Evolutionary conservation across 1,140 invertebrate genomes (phyloP).

Genomic region (Drosophila erecta): DNA sequence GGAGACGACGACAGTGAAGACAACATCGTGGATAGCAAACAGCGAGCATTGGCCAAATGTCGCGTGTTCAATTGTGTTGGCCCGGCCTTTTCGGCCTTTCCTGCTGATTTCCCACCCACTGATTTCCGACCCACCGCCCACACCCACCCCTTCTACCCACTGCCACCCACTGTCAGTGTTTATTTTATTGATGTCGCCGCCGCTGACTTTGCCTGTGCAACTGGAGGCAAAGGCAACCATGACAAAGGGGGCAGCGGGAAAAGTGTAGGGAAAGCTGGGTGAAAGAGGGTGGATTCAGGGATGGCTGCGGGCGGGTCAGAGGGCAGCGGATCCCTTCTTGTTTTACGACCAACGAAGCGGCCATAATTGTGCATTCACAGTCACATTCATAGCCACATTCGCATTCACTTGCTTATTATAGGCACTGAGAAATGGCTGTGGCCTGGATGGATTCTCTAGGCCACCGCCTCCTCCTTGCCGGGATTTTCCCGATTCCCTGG

Average conservation of each 20-base stretch:
- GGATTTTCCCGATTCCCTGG: slow-evolving; percentile 38
- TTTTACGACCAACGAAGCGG: slow-evolving; percentile 78
- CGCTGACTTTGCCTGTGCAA: slow-evolving; percentile 51
- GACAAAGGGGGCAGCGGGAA: slow-evolving; percentile 59
- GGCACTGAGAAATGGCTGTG: slow-evolving; percentile 37
- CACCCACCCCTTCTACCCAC: not conserved
- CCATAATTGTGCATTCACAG: slow-evolving; percentile 79
- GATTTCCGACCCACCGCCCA: slow-evolving; percentile 1
- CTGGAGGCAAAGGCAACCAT: slow-evolving; percentile 48
- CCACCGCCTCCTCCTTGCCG: not conserved
- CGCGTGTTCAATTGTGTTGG: slow-evolving; percentile 73
- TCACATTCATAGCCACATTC: slow-evolving; percentile 32
- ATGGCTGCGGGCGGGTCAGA: slow-evolving; percentile 6
- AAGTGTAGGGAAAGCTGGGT: not conserved
- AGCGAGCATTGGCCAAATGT: slow-evolving; percentile 66
- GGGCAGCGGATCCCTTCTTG: slow-evolving; percentile 38
- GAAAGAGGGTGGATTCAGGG: slow-evolving; percentile 10
- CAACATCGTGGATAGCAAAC: slow-evolving; percentile 41
- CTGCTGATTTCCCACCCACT: slow-evolving; percentile 1
- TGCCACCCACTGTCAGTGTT: slow-evolving; percentile 59
- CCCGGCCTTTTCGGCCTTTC: slow-evolving; percentile 14
- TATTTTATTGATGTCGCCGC: slow-evolving; percentile 78
- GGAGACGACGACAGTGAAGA: slow-evolving; percentile 51
- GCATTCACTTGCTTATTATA: slow-evolving; percentile 51
- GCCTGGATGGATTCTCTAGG: slow-evolving; percentile 23